These are phyloP conservation scores for Abramis brama DNA, from an alignment of 2,113 vertebrate genomes.

Conservation along the genomic window DNA sequence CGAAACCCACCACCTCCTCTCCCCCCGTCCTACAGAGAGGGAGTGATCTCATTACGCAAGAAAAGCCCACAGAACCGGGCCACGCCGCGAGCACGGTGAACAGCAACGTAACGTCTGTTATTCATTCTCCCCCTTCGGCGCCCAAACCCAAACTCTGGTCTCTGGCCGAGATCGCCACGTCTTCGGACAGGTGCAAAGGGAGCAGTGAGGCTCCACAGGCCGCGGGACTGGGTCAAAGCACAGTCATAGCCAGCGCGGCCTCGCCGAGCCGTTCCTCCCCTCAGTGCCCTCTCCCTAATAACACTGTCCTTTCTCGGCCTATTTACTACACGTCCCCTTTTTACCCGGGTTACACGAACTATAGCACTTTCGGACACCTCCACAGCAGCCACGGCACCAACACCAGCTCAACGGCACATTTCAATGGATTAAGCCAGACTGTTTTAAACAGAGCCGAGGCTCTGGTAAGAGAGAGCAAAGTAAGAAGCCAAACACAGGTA, in stretches of 20 bases:
- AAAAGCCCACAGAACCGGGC: conserved; percentile 74
- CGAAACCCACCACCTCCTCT: conserved; percentile 80
- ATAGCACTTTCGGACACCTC: conserved; percentile 93
- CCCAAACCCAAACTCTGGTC: conserved; percentile 97
- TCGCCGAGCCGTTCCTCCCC: conserved; percentile 88
- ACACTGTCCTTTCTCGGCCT: conserved; percentile 90
- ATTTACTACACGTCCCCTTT: conserved; percentile 97
- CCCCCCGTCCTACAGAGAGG: conserved; percentile 72
- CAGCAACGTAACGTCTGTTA: conserved; percentile 87
- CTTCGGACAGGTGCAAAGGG: conserved; percentile 92
- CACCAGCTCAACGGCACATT: conserved; percentile 84
- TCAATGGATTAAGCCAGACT: conserved; percentile 99
- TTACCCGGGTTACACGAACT: conserved; percentile 99
- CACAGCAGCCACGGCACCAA: conserved; percentile 86
- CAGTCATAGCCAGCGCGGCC: conserved; percentile 73
- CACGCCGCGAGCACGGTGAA: conserved; percentile 66
- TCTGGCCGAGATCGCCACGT: conserved; percentile 94
- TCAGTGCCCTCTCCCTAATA: conserved; percentile 87
- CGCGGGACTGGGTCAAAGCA: conserved; percentile 73
- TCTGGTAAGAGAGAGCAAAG: conserved; percentile 94
- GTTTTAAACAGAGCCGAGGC: conserved; percentile 95
- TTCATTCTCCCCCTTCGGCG: conserved; percentile 87
- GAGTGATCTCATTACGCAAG: conserved; percentile 70
- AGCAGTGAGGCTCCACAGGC: conserved; percentile 71
- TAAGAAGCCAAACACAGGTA: conserved; percentile 91